These are phyloP conservation scores for Halcyon badia DNA, from an alignment of 2,797 vertebrate species.

Conservation along the genomic window DNA sequence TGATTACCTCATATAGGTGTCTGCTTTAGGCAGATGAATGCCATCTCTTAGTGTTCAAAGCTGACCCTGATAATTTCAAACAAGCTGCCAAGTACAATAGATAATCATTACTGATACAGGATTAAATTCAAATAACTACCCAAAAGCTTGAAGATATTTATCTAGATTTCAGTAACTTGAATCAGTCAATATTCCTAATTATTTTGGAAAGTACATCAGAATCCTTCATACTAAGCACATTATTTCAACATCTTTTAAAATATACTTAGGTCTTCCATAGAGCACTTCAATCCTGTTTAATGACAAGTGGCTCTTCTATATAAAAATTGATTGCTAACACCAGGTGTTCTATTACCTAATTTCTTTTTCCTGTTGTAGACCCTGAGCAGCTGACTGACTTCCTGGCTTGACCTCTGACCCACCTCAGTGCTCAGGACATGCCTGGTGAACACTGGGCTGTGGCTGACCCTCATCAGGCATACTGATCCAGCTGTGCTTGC, in stretches of 20 bases:
- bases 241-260: neutral
- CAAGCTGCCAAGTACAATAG: neutral
- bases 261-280: neutral
- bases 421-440: accelerated
- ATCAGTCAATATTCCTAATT: neutral
- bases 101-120: neutral
- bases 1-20: neutral
- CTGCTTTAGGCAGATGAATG: neutral
- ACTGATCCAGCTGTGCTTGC: neutral
- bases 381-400: neutral
- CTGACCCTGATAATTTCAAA: neutral
- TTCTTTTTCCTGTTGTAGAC: neutral
- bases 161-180: neutral
- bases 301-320: neutral
- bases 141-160: neutral
- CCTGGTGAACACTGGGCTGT: accelerated
- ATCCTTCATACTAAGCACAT: neutral
- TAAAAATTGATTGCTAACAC: neutral
- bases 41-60: neutral
- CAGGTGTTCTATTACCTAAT: neutral
- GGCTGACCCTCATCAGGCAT: neutral
- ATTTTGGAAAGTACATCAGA: neutral
- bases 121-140: neutral
- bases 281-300: neutral
- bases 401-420: neutral